Evolutionary conservation across 2,888 invertebrate genomes (phyloP), one percentile per base, ranked within the genome.

Genomic region (Trichogramma dendrolimi): DNA sequence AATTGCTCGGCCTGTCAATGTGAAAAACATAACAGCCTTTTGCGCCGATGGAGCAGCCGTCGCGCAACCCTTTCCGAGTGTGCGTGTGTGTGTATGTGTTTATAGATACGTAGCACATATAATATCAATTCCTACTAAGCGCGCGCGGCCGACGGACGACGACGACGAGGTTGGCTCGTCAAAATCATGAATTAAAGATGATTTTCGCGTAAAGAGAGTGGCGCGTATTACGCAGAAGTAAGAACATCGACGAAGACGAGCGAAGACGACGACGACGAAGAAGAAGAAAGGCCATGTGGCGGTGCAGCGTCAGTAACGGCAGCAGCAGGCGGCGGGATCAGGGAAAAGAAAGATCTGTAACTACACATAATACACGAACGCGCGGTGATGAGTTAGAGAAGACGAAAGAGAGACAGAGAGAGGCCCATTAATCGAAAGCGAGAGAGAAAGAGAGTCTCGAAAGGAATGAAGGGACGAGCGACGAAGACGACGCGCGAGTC

Each of bases 131-230:
- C 27, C 27, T 27, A 27, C 27, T 27, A 27, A 27, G 27, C 27
- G 27, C 27, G 27, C 27, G 27, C 27, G 27, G 27, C 27, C 27
- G 27, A 27, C 27, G 27, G 27, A 27, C 27, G 27, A 27, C 27
- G 27, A 27, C 27, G 27, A 27, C 27, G 27, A 27, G 27, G 27
- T 27, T 27, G 27, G 27, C 27, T 27, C 27, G 27, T 27, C 27
- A 27, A 27, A 27, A 27, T 62, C 64, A 65, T 65, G 62, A 65
- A 65, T 65, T 65, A 65, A 62, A 65, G 60, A 65, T 65, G 38
- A 44, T 11, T 4, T n/a, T 46, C 6, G 41, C 42, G 11, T 10
- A 10, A 40, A 38, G 10, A 27, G 27, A 27, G 27, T 56, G 41
- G 54, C 11, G 53, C 47, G 11, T 27, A 27, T 27, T 27, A 27